These are phyloP conservation scores for Oryctolagus cuniculus DNA, from an alignment of 2,113 vertebrate genomes.

Conservation along the genomic window DNA sequence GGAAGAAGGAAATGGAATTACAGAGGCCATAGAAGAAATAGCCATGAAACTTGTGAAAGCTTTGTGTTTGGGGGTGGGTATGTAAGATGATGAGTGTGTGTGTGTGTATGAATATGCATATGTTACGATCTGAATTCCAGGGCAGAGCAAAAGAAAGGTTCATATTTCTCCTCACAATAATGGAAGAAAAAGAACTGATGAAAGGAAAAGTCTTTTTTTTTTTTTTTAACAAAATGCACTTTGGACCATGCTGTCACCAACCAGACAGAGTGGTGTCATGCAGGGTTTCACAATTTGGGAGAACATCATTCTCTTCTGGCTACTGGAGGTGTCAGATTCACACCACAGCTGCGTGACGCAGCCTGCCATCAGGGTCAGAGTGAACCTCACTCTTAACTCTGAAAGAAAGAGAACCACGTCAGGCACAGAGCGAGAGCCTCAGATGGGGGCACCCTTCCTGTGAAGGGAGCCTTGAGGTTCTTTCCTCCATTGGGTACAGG, in stretches of 20 bases:
- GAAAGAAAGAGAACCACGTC: rapidly evolving
- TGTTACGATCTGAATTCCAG: background rate
- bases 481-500: background rate
- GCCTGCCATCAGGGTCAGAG: background rate
- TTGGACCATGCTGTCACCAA: background rate
- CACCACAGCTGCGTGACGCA: background rate
- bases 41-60: background rate
- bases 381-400: background rate
- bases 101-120: too few species aligned
- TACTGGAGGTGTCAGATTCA: background rate
- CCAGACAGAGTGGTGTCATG: too few species aligned
- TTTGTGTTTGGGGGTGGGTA: too few species aligned
- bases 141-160: background rate
- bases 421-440: rapidly evolving
- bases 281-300: background rate
- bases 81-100: background rate
- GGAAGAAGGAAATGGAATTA: background rate
- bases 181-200: background rate
- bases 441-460: background rate
- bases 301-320: background rate
- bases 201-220: background rate
- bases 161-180: background rate
- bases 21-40: background rate
- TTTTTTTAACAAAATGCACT: background rate
- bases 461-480: background rate